phyloP scores from a whole-genome alignment of 1,140 invertebrate species.

The Zaprionus camerounensis region DNA sequence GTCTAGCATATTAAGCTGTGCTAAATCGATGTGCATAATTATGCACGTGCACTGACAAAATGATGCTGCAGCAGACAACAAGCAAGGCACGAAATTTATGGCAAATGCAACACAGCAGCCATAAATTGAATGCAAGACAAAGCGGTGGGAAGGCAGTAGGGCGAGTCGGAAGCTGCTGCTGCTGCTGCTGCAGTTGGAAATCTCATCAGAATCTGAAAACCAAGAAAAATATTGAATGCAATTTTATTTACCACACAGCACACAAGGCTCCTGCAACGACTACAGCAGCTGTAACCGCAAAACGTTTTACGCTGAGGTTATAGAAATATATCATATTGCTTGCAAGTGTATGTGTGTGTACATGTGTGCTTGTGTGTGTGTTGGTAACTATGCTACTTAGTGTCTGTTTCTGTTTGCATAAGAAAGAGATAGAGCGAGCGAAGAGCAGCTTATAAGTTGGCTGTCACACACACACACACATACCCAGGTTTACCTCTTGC shows the following conservation, averaged over 20 bases:
- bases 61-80: slow-evolving; percentile 55
- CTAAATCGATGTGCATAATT: slow-evolving; percentile 47
- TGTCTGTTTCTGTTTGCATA: slow-evolving; percentile 70
- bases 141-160: slow-evolving; percentile 1
- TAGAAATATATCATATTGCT: slow-evolving; percentile 71
- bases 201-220: slow-evolving; percentile 68
- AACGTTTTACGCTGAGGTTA: slow-evolving; percentile 50
- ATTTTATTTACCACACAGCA: slow-evolving; percentile 72
- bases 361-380: slow-evolving; percentile 13
- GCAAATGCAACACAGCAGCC: slow-evolving; percentile 53
- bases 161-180: not conserved
- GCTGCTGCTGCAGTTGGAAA: slow-evolving; percentile 32
- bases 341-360: slow-evolving; percentile 1
- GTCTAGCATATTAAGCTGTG: not conserved
- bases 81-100: slow-evolving; percentile 57
- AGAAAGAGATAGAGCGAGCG: slow-evolving; percentile 9
- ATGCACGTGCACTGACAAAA: slow-evolving; percentile 51
- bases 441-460: slow-evolving; percentile 46
- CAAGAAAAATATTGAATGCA: slow-evolving; percentile 77
- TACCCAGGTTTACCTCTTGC: slow-evolving; percentile 27
- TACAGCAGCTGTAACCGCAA: slow-evolving; percentile 32
- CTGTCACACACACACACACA: slow-evolving; percentile 35
- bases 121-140: slow-evolving; percentile 73
- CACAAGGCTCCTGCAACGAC: slow-evolving; percentile 26
- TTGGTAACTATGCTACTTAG: slow-evolving; percentile 75